Conservation (phyloP, 2,888 invertebrate species). For the Neria commutata region DNA sequence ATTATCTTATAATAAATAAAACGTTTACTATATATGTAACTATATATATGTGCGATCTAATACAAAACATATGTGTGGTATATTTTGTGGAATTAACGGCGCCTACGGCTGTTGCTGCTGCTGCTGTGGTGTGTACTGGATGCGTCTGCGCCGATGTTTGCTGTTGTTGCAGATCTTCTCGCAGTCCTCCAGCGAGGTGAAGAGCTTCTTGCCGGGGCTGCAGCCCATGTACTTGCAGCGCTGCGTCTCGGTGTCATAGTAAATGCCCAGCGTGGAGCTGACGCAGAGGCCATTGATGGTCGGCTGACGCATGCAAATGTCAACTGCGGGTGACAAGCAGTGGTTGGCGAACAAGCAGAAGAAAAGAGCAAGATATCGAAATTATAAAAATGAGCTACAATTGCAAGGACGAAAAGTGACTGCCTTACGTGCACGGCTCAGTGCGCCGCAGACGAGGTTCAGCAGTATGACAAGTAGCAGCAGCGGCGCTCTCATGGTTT, state of each 20-base stretch:
- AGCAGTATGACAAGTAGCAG: slow-evolving; percentile 34
- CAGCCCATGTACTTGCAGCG: slow-evolving; percentile 55
- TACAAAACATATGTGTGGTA: too few species aligned
- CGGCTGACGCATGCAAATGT: slow-evolving; percentile 51
- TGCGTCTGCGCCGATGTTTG: slow-evolving; percentile 43
- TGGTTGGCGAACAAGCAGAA: background rate
- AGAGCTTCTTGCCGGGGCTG: slow-evolving; percentile 48
- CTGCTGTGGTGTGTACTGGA: slow-evolving; percentile 14
- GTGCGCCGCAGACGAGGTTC: slow-evolving; percentile 29
- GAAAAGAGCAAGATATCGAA: slow-evolving; percentile 9
- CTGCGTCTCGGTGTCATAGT: slow-evolving; percentile 52
- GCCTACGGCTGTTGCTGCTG: too few species aligned
- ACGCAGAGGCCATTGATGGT: slow-evolving; percentile 51
- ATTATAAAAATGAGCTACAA: too few species aligned
- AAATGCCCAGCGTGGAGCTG: slow-evolving; percentile 53
- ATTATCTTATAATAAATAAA: too few species aligned
- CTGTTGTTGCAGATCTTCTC: slow-evolving; percentile 54
- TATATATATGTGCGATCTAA: too few species aligned
- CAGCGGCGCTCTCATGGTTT: slow-evolving; percentile 14
- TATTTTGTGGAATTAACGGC: too few species aligned
- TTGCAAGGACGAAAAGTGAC: too few species aligned
- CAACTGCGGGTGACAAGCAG: slow-evolving; percentile 37
- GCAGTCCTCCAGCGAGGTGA: slow-evolving; percentile 50
- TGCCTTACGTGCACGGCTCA: too few species aligned
- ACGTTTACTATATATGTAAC: too few species aligned